Conservation (phyloP, 1,140 invertebrate species). For the Zelostemma sp. region DNA sequence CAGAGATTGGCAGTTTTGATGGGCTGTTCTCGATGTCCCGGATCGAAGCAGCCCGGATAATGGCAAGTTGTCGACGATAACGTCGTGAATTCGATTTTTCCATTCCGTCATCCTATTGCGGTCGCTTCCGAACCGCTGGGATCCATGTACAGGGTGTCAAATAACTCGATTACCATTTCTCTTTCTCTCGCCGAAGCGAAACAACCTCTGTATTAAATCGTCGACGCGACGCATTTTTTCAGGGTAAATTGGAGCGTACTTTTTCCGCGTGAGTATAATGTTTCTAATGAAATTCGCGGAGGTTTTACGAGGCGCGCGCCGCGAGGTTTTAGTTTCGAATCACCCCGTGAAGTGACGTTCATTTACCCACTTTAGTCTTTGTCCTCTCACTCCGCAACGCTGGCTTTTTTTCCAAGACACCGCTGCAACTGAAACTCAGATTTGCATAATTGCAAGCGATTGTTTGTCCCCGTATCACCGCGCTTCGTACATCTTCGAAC, state of each 20-base stretch:
- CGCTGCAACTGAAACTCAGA: slow-evolving; percentile 57
- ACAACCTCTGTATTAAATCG: too few species aligned
- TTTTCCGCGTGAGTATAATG: not conserved
- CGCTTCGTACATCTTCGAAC: slow-evolving; percentile 55
- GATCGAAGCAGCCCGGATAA: slow-evolving; percentile 30
- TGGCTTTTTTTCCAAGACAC: slow-evolving; percentile 53
- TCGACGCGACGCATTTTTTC: too few species aligned
- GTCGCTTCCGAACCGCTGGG: slow-evolving; percentile 1
- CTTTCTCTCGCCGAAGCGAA: slow-evolving; percentile 13
- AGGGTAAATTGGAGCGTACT: too few species aligned
- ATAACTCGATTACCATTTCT: too few species aligned
- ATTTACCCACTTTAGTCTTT: slow-evolving; percentile 40
- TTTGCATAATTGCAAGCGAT: slow-evolving; percentile 67
- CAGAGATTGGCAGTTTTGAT: slow-evolving; percentile 44
- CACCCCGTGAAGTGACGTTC: slow-evolving; percentile 13
- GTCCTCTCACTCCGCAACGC: slow-evolving; percentile 26
- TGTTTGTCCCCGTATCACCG: slow-evolving; percentile 65
- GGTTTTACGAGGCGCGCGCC: too few species aligned
- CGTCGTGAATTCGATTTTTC: slow-evolving; percentile 28
- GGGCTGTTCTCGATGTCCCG: slow-evolving; percentile 22
- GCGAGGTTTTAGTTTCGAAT: not conserved
- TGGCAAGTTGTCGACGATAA: slow-evolving; percentile 31
- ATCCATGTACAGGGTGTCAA: too few species aligned
- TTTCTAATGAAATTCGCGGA: not conserved
- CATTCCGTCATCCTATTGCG: slow-evolving; percentile 18